Base-by-base conservation (phyloP, 2,113 vertebrate genomes). In the Syrrhaptes paradoxus region DNA sequence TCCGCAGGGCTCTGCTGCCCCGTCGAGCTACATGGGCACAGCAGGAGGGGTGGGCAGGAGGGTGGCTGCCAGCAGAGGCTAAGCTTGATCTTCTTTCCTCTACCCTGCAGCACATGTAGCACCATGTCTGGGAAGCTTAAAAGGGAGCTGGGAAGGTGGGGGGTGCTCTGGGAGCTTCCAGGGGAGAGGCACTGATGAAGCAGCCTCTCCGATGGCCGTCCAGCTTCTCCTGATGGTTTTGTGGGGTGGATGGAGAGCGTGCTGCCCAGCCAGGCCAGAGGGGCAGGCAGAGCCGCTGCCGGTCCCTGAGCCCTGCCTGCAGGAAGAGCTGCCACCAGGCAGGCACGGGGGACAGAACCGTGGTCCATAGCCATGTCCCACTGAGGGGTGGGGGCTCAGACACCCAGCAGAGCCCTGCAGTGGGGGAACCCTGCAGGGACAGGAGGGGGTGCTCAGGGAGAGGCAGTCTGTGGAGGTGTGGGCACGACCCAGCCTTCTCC, bases 341-440 rank as follows among this genome's bases (percentile, higher is more conserved):
- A 1, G 45, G 0, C 59, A 10, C 1, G 4, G 58, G n/a, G 63
- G 26, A 49, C 17, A 31, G n/a, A 61, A 8, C 16, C 1, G 0
- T 4, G 21, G 8, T 61, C 55, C n/a, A 3, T 2, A 19, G n/a
- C 51, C 25, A 7, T 38, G 32, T 4, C 70, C 59, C 2, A 9
- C 19, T 19, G 11, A 25, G 63, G 4, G 3, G 9, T 6, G 7
- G 7, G 14, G 10, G 12, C 36, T 52, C 62, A 52, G 17, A 52
- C 29, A 43, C 36, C 0, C 0, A 41, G 85, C 18, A 62, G 48
- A 79, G 48, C 28, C 49, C 32, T 67, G 22, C 32, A 24, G 7
- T 0, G 4, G 55, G 22, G 48, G 29, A 51, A 46, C 28, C 48
- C 41, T 68, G 61, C 7, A 17, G 91, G 28, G 34, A 46, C 24